A percentile compares a stretch with the other conserved stretches of the same genome.
These are phyloP conservation scores for Brachionus rubens DNA, from an alignment of 1,140 invertebrate genomes.

Conservation along the genomic window DNA sequence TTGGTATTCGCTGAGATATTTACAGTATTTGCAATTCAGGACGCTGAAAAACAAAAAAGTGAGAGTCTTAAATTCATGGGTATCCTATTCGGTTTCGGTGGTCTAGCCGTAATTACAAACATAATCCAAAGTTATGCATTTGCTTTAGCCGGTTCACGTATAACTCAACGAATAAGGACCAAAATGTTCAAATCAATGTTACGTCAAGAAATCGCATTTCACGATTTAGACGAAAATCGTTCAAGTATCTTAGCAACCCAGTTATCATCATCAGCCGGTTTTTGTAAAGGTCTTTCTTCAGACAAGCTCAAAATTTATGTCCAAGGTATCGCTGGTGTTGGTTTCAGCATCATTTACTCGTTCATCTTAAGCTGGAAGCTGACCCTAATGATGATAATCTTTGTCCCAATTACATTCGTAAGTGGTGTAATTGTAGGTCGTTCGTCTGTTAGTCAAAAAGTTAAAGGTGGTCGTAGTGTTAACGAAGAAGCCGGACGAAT, in stretches of 20 bases:
- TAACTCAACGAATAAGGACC: constrained; percentile 68
- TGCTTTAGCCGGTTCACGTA: constrained; percentile 56
- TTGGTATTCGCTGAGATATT: constrained; percentile 37
- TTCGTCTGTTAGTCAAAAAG: neutral
- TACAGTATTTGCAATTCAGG: neutral
- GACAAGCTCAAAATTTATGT: constrained; percentile 59
- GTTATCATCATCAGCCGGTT: constrained; percentile 63
- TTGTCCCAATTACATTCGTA: constrained; percentile 66
- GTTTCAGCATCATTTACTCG: constrained; percentile 69
- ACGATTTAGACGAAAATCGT: constrained; percentile 63
- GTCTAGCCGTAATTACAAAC: neutral
- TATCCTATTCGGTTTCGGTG: constrained; percentile 17
- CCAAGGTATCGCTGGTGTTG: constrained; percentile 63
- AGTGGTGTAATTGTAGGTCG: constrained; percentile 57
- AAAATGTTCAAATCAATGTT: constrained; percentile 74
- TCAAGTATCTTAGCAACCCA: constrained; percentile 63
- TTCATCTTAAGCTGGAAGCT: constrained; percentile 76
- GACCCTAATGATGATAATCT: constrained; percentile 73
- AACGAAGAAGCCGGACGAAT: constrained; percentile 45
- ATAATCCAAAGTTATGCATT: constrained; percentile 31
- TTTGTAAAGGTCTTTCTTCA: constrained; percentile 62
- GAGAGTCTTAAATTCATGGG: constrained; percentile 37
- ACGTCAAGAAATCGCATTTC: constrained; percentile 63
- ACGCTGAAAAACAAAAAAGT: neutral
- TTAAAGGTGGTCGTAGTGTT: neutral